Percentiles rank a stretch among this genome's conserved stretches.
Conservation (phyloP, 2,888 invertebrate genomes). For the Papilio protenor region DNA sequence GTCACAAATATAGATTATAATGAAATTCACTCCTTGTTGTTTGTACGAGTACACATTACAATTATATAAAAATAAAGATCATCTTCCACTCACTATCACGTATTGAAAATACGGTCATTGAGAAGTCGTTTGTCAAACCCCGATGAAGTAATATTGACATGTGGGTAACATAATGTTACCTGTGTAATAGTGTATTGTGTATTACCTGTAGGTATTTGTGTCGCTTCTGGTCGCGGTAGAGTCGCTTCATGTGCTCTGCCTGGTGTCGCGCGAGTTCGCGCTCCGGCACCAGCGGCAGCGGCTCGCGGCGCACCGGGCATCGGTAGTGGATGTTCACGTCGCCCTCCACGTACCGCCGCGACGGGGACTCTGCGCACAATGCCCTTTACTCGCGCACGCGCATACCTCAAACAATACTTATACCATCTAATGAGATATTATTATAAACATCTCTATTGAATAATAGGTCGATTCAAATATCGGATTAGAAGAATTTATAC, state of each 20-base stretch:
- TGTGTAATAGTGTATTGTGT: background rate
- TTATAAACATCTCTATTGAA: slow-evolving; percentile 33
- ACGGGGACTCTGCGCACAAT: slow-evolving; percentile 87
- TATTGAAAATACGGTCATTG: no score
- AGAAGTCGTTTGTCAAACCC: no score
- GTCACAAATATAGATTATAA: no score
- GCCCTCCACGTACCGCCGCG: slow-evolving; percentile 93
- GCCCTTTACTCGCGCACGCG: slow-evolving; percentile 29
- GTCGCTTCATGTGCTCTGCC: slow-evolving; percentile 95
- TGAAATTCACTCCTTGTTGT: no score
- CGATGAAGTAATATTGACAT: no score
- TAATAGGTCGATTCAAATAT: slow-evolving; percentile 31
- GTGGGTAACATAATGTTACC: background rate
- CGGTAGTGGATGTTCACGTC: slow-evolving; percentile 97
- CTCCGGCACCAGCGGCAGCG: slow-evolving; percentile 93
- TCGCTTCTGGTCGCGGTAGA: slow-evolving; percentile 94
- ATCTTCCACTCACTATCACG: no score
- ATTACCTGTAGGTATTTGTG: slow-evolving; percentile 93
- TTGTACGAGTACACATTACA: no score
- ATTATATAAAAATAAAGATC: no score
- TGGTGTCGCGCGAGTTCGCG: slow-evolving; percentile 94
- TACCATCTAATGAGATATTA: slow-evolving; percentile 12
- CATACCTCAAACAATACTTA: slow-evolving; percentile 35
- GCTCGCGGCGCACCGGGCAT: slow-evolving; percentile 94
- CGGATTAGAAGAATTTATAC: background rate